These are phyloP conservation scores for Chrosomus eos DNA, from an alignment of 2,797 vertebrate species.

Conservation along the genomic window DNA sequence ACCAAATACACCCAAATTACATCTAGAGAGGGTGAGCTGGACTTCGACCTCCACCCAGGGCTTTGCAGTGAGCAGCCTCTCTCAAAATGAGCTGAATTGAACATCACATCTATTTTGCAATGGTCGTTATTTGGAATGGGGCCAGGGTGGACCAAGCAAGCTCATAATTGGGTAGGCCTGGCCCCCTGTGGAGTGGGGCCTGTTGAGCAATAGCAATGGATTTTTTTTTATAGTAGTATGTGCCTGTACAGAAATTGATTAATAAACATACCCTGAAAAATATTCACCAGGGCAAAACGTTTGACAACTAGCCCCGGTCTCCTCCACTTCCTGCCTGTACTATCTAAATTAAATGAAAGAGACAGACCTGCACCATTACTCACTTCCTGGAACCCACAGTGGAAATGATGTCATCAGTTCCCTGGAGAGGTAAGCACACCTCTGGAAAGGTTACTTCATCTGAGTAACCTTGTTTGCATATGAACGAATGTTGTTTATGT, in stretches of 20 bases:
- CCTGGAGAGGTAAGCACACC: conserved; percentile 3
- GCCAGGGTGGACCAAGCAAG: too few relatives aligned
- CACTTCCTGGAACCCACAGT: background rate
- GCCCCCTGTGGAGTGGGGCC: background rate
- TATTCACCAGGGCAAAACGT: background rate
- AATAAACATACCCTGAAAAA: background rate
- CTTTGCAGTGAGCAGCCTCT: background rate
- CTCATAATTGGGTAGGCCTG: too few relatives aligned
- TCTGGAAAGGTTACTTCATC: conserved; percentile 35
- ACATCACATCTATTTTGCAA: background rate
- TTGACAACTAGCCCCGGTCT: background rate
- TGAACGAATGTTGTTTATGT: conserved; percentile 52
- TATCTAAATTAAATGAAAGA: conserved; percentile 2
- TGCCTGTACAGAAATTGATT: conserved; percentile 10
- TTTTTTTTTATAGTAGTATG: background rate
- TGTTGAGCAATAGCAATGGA: background rate
- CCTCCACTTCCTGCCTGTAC: conserved; percentile 5
- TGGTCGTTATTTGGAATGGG: too few relatives aligned
- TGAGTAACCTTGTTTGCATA: conserved; percentile 50
- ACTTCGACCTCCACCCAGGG: background rate
- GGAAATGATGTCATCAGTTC: conserved; percentile 35
- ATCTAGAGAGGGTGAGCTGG: background rate
- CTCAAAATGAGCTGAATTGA: background rate
- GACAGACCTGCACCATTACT: background rate
- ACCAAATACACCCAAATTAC: background rate